These are phyloP conservation scores for Philaenus spumarius DNA, from an alignment of 1,140 invertebrate species.

Conservation along the genomic window DNA sequence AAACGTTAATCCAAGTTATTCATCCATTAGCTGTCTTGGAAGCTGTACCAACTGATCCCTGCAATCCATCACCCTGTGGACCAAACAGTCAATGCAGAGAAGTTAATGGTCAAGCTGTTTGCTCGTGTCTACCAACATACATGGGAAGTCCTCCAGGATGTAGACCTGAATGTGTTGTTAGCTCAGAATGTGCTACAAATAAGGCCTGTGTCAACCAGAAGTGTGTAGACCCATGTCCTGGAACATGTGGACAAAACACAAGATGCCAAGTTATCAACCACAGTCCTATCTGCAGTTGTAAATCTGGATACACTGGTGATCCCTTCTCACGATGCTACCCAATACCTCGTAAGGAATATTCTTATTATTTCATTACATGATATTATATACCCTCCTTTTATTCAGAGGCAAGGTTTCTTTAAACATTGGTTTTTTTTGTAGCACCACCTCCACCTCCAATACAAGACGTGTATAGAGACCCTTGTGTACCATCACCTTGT, in stretches of 20 bases:
- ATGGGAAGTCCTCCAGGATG: constrained; percentile 65
- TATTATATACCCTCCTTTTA: not conserved
- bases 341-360: constrained; percentile 41
- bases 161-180: constrained; percentile 67
- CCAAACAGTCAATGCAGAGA: constrained; percentile 63
- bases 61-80: constrained; percentile 67
- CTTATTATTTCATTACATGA: not conserved
- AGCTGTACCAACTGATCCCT: constrained; percentile 52
- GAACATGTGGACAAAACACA: constrained; percentile 48
- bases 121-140: constrained; percentile 60
- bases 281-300: constrained; percentile 44
- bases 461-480: constrained; percentile 34
- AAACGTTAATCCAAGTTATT: too few relatives aligned
- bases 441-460: constrained; percentile 19
- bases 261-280: constrained; percentile 49
- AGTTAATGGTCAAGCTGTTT: constrained; percentile 53
- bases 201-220: constrained; percentile 51
- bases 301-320: constrained; percentile 41
- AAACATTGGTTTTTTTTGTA: constrained; percentile 10
- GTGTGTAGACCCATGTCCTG: constrained; percentile 53
- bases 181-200: constrained; percentile 63
- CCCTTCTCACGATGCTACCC: constrained; percentile 40
- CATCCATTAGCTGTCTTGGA: constrained; percentile 29
- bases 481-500: constrained; percentile 46
- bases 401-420: constrained; percentile 36